These are phyloP conservation scores for Cinclus mexicanus DNA, from an alignment of 2,113 vertebrate genomes.

Conservation along the genomic window DNA sequence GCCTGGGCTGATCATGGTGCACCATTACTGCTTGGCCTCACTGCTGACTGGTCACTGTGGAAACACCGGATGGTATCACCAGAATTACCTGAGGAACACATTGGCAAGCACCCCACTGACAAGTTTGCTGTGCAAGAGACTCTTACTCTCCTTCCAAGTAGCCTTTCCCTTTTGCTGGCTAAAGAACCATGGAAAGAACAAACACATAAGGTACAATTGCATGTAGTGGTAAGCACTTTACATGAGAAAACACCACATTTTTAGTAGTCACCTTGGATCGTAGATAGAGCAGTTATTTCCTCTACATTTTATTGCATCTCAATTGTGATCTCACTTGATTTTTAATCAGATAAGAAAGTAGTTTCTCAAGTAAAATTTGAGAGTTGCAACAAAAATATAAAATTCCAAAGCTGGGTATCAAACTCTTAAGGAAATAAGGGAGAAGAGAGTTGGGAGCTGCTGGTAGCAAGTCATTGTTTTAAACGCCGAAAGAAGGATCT, in stretches of 20 bases:
- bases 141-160: conserved; percentile 79
- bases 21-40: conserved; percentile 87
- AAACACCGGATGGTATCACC: conserved; percentile 24
- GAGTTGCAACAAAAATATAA: not conserved
- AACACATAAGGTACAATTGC: conserved; percentile 81
- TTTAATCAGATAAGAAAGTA: not conserved
- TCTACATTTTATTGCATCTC: not conserved
- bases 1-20: conserved; percentile 86
- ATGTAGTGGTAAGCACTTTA: not conserved
- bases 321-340: not conserved
- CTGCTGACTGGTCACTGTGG: conserved; percentile 82
- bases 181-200: conserved; percentile 93
- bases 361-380: not conserved
- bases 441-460: not conserved
- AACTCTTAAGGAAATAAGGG: not conserved
- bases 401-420: not conserved
- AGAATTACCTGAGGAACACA: conserved; percentile 12
- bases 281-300: not conserved
- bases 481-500: not conserved
- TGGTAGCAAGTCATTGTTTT: not conserved
- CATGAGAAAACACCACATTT: not conserved
- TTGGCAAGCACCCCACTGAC: conserved; percentile 69
- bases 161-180: conserved; percentile 80
- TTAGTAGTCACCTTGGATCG: not conserved
- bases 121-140: conserved; percentile 72